A percentile compares a stretch with the other conserved stretches of the same genome.
Conservation (phyloP, 2,797 vertebrate genomes). For the Cossypha heuglini region DNA sequence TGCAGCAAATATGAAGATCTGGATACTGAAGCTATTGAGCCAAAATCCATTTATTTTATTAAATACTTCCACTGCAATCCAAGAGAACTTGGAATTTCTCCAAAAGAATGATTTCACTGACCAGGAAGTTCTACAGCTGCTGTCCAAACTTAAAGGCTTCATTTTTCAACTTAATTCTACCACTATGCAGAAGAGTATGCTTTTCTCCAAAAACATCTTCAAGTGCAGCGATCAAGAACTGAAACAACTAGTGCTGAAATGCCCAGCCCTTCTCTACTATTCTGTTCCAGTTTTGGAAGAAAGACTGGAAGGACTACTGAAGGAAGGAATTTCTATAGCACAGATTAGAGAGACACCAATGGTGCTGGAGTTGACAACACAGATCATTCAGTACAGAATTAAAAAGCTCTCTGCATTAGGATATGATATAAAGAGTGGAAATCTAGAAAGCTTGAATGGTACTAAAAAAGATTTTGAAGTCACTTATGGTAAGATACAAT, state of each 20-base stretch:
- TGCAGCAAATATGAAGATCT: conserved; percentile 85
- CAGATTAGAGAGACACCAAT: conserved; percentile 84
- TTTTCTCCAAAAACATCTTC: conserved; percentile 80
- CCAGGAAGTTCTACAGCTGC: conserved; percentile 83
- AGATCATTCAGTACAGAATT: conserved; percentile 87
- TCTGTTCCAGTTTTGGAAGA: conserved; percentile 82
- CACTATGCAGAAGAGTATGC: conserved; percentile 80
- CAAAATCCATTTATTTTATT: conserved; percentile 92
- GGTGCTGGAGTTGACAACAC: conserved; percentile 87
- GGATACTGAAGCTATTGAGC: conserved; percentile 92
- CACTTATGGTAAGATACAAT: conserved; percentile 82
- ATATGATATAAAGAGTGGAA: conserved; percentile 79
- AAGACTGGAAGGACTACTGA: conserved; percentile 79
- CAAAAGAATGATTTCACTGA: conserved; percentile 80
- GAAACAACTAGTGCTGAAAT: conserved; percentile 80
- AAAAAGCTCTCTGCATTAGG: conserved; percentile 80
- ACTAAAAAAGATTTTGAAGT: conserved; percentile 94
- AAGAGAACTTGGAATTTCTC: conserved; percentile 84
- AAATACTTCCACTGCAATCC: conserved; percentile 75
- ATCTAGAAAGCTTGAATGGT: conserved; percentile 82
- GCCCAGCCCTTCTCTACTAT: conserved; percentile 89
- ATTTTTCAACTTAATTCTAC: conserved; percentile 84
- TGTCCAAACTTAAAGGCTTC: conserved; percentile 89
- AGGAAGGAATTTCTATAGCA: conserved; percentile 81
- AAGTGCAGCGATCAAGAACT: conserved; percentile 82